Percentiles rank a stretch among this genome's conserved stretches.
phyloP scores from a whole-genome alignment of 2,888 invertebrate species.

The Erpobdella octoculata region DNA sequence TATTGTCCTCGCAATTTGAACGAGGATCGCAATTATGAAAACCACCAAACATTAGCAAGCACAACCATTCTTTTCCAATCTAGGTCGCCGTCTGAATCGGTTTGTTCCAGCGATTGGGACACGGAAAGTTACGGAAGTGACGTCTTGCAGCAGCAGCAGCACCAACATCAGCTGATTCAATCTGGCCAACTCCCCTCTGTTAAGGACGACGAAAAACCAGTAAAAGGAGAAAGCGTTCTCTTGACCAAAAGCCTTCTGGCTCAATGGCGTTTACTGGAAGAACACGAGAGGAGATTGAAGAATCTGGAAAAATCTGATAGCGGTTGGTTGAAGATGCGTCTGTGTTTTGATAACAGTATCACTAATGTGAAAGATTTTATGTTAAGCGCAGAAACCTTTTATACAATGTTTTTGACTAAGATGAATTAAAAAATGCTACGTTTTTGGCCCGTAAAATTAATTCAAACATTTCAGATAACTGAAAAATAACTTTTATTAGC shows the following conservation, averaged over 20 bases:
- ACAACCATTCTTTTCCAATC: no score
- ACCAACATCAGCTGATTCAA: not conserved
- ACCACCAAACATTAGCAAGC: no score
- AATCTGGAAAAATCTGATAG: constrained; percentile 5
- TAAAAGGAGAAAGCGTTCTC: not conserved
- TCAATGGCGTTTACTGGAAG: constrained; percentile 19
- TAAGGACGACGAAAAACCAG: not conserved
- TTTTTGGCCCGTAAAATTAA: no score
- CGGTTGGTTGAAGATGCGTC: not conserved
- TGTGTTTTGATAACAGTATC: not conserved
- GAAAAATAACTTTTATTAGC: no score
- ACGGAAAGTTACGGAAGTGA: constrained; percentile 18
- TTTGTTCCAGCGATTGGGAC: constrained; percentile 24
- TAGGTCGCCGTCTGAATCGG: constrained; percentile 19
- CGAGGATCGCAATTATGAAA: no score
- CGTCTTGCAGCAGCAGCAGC: not conserved
- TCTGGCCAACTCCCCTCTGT: not conserved
- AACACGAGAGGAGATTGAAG: constrained; percentile 19
- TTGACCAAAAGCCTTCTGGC: constrained; percentile 17
- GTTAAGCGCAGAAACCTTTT: no score
- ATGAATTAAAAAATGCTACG: no score
- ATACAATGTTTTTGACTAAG: no score
- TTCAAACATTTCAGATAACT: no score
- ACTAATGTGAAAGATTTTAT: not conserved
- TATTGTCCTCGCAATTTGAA: no score